Evolutionary conservation across 2,888 invertebrate genomes (phyloP).

Genomic region (Drosophila paranaensis): DNA sequence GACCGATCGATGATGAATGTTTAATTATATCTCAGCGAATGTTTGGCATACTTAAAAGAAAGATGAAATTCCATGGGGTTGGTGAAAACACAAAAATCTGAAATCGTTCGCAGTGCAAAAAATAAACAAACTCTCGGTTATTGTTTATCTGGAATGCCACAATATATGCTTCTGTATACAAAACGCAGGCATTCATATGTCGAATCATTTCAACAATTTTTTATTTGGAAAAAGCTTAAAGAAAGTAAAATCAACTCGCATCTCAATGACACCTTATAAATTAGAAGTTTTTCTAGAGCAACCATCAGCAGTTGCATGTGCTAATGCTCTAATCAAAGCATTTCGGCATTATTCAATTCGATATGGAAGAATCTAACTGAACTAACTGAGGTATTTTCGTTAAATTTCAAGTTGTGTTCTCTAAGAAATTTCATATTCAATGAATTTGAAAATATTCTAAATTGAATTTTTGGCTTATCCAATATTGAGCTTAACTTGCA

Average conservation of each 20-base stretch:
- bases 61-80: conserved; percentile 15
- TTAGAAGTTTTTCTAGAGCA: conserved; percentile 9
- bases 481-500: neutral
- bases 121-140: conserved; percentile 47
- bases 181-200: conserved; percentile 37
- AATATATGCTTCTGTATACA: conserved; percentile 45
- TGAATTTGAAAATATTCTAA: neutral
- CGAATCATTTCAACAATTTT: conserved; percentile 7
- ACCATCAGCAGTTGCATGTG: neutral
- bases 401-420: neutral
- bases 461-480: neutral
- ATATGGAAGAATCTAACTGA: neutral
- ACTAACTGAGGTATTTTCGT: neutral
- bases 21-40: conserved; percentile 4
- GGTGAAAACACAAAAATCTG: conserved; percentile 5
- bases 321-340: neutral
- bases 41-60: conserved; percentile 7
- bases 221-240: conserved; percentile 6
- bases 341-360: neutral
- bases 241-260: conserved; percentile 15
- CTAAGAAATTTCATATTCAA: neutral
- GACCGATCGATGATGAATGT: neutral
- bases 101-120: conserved; percentile 13
- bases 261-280: conserved; percentile 16
- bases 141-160: conserved; percentile 49